Percentiles rank a stretch among this genome's conserved stretches.
These are phyloP conservation scores for Saguinus midas DNA, from an alignment of 2,113 vertebrate species.

Conservation along the genomic window DNA sequence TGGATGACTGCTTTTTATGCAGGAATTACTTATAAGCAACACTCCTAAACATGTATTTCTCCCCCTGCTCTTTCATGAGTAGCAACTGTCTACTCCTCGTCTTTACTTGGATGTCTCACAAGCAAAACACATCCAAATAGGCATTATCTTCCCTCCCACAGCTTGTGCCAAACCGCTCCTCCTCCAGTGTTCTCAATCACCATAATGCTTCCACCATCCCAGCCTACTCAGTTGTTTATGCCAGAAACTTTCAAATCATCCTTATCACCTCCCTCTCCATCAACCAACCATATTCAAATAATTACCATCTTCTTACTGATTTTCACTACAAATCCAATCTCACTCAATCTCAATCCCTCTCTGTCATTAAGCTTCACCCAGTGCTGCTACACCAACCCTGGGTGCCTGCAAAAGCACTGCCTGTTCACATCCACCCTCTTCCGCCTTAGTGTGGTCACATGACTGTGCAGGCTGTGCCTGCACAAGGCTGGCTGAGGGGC, in stretches of 20 bases:
- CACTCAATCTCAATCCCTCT: not conserved
- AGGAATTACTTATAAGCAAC: not conserved
- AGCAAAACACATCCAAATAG: not conserved
- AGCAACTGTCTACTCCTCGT: not conserved
- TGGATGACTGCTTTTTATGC: not conserved
- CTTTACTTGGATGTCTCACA: not conserved
- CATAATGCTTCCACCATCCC: not conserved
- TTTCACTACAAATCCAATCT: not conserved
- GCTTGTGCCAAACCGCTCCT: not conserved
- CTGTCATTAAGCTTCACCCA: not conserved
- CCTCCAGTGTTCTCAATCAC: not conserved
- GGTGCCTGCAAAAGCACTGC: not conserved
- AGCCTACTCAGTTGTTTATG: not conserved
- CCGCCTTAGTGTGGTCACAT: not conserved
- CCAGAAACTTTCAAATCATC: constrained; percentile 34
- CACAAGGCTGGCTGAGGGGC: not conserved
- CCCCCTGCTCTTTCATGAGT: not conserved
- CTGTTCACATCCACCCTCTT: not conserved
- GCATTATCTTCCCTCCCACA: not conserved
- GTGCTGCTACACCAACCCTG: not conserved
- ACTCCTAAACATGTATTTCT: not conserved
- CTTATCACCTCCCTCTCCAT: not conserved
- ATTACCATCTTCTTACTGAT: not conserved
- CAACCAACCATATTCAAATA: not conserved
- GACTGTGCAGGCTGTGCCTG: not conserved